These are phyloP conservation scores for Onychomys leucogaster DNA, from an alignment of 2,797 vertebrate species.

Conservation along the genomic window DNA sequence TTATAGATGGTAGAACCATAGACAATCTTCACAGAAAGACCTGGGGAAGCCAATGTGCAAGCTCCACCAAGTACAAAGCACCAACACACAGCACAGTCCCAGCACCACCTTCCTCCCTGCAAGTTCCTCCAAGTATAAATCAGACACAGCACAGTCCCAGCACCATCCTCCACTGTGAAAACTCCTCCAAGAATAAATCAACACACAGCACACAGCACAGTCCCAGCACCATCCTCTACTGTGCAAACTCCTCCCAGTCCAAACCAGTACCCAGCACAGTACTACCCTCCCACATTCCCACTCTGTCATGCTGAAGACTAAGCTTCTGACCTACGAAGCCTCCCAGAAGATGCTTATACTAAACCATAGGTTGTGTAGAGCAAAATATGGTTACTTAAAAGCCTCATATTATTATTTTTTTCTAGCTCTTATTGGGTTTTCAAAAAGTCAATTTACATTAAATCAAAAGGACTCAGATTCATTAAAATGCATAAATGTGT, in stretches of 20 bases:
- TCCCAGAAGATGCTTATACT: too few species aligned
- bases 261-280: neutral
- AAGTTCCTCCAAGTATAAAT: neutral
- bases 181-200: too few species aligned
- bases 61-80: neutral
- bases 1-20: neutral
- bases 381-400: constrained; percentile 35
- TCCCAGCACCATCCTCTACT: too few species aligned
- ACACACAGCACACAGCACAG: too few species aligned
- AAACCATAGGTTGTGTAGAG: neutral
- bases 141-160: too few species aligned
- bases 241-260: neutral
- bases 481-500: constrained; percentile 70
- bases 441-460: constrained; percentile 61
- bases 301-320: neutral
- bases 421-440: constrained; percentile 41
- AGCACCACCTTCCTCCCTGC: too few species aligned
- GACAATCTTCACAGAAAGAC: neutral
- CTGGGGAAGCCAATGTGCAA: neutral
- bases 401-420: neutral
- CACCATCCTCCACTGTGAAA: too few species aligned
- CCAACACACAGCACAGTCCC: too few species aligned
- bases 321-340: rapidly evolving
- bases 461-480: constrained; percentile 69
- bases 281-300: too few species aligned